phyloP scores from a whole-genome alignment of 2,113 vertebrate species.

The Salminus brasiliensis region DNA sequence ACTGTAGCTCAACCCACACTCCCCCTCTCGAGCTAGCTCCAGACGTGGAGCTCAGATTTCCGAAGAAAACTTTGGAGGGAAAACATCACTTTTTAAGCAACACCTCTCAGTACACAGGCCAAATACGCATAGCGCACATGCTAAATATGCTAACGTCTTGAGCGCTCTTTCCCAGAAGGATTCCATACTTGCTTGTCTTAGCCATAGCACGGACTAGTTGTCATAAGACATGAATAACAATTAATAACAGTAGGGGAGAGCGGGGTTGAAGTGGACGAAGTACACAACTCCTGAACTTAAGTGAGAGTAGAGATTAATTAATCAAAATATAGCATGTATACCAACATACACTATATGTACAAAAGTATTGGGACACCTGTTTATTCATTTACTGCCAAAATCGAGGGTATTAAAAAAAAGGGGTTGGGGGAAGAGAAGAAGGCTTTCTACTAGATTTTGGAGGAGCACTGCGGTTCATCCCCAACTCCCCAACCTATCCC shows the following conservation, averaged over 20 bases:
- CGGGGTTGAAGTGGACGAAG: too few relatives aligned
- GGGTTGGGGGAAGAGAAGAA: too few relatives aligned
- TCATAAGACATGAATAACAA: background rate
- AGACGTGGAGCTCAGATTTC: constrained; percentile 58
- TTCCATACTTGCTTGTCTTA: background rate
- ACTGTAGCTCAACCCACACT: constrained; percentile 58
- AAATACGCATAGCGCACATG: background rate
- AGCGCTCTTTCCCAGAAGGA: background rate
- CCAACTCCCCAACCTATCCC: too few relatives aligned
- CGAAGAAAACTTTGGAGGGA: constrained; percentile 43
- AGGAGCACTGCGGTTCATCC: too few relatives aligned
- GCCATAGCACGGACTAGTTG: background rate
- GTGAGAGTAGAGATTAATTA: too few relatives aligned
- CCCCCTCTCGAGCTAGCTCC: constrained; percentile 40
- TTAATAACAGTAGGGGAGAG: background rate
- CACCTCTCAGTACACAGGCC: background rate
- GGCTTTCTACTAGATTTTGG: too few relatives aligned
- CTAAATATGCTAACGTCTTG: background rate
- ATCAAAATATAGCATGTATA: too few relatives aligned
- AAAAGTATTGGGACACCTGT: too few relatives aligned
- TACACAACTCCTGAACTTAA: too few relatives aligned
- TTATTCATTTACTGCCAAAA: too few relatives aligned
- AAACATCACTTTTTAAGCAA: constrained; percentile 25
- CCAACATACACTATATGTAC: too few relatives aligned
- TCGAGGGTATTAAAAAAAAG: too few relatives aligned